These are phyloP conservation scores for Eulemur macaco DNA, from an alignment of 2,113 vertebrate species.

Conservation along the genomic window DNA sequence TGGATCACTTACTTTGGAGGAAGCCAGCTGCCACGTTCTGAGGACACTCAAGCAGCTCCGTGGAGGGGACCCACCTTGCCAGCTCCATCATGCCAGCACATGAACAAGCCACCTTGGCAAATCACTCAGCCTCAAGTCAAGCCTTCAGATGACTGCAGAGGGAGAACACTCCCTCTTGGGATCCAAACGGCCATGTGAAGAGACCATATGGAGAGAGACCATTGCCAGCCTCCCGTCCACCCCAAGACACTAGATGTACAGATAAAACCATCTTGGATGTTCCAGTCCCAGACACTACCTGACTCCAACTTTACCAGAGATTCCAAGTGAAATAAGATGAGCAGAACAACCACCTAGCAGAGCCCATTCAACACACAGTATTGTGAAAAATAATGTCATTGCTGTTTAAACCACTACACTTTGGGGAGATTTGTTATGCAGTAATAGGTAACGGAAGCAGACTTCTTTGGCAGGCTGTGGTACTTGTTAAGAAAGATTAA, in stretches of 20 bases:
- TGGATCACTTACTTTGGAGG: background rate
- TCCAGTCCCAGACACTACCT: background rate
- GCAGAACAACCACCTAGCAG: background rate
- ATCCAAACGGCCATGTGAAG: background rate
- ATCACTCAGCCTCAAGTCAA: background rate
- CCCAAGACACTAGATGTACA: background rate
- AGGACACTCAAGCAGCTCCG: background rate
- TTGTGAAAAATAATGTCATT: background rate
- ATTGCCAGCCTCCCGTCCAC: too few relatives aligned
- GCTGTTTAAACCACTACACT: background rate
- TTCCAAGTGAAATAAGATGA: background rate
- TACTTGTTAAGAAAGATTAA: background rate
- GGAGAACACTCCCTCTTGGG: background rate
- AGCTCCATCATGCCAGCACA: background rate
- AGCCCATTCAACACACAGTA: too few relatives aligned
- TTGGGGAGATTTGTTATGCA: background rate
- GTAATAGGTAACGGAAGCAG: background rate
- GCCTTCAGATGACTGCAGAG: background rate
- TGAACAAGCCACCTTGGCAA: background rate
- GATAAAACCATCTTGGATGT: background rate
- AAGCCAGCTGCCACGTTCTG: background rate
- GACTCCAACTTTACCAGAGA: background rate
- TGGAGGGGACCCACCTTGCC: background rate
- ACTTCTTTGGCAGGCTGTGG: background rate
- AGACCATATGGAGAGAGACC: background rate